Evolutionary conservation across 2,113 vertebrate genomes (phyloP), one percentile per base, ranked within the genome.

Genomic region (Myocastor coypus): DNA sequence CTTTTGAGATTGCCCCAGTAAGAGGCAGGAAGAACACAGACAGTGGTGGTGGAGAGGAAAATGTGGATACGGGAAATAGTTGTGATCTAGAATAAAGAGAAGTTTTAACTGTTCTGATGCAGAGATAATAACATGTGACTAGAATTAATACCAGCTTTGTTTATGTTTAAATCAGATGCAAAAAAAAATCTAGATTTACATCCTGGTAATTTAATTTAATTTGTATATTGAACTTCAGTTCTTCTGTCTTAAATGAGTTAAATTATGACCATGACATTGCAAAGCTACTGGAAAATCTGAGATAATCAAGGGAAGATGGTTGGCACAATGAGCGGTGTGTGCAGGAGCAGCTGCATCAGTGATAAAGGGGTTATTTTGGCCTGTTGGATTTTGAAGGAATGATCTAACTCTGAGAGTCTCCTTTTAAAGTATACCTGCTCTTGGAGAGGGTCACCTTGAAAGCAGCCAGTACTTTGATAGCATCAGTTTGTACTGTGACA

Each of bases 81-180:
- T 87, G 57, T n/a, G 10, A 68, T 83, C 75, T 63, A 87, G 80
- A 66, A 52, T 32, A 66, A 28, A 7, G 7, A 57, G 34, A 71
- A 69, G 14, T 83, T 92, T 85, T 34, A 11, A 75, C 28, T 88
- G 61, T 12, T 94, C 71, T 68, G 66, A 50, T 46, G 66, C 80
- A 37, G 34, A 50, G 26, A 57, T 68, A 59, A 64, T 8, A 64
- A 52, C 42, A 30, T 66, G 4, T 8, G n/a, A 78, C 17, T 46
- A 37, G 55, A 83, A 37, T 83, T 57, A 82, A 84, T 55, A n/a
- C 2, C 17, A 55, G 52, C 52, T 61, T 92, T 13, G 5, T 32
- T 66, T 88, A 42, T 77, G 24, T 85, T 96, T 92, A 89, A 94
- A 73, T 94, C 11, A 59, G 78, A n/a, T 46, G 7, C 64, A 5